Evolutionary conservation across 2,888 invertebrate species (phyloP).

Genomic region (Mythimna loreyi): DNA sequence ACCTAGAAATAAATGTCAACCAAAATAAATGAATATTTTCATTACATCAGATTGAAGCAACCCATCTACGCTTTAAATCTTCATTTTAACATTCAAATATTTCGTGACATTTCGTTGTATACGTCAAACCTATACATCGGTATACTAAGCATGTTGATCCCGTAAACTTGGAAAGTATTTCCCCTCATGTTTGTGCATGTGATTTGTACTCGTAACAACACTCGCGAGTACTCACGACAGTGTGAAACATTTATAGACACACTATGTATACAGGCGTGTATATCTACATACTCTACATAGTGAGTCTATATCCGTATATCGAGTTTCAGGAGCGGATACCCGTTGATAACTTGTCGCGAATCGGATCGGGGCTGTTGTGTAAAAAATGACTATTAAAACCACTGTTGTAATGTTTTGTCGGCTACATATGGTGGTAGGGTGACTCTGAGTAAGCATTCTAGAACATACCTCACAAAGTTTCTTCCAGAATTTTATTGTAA

Average conservation of each 20-base stretch:
- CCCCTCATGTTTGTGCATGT: constrained; percentile 55
- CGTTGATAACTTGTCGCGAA: constrained; percentile 55
- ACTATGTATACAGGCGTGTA: constrained; percentile 39
- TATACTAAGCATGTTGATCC: constrained; percentile 14
- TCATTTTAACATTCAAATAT: not conserved
- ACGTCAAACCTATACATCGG: constrained; percentile 16
- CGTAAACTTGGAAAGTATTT: constrained; percentile 50
- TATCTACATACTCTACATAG: too few relatives aligned
- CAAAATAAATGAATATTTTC: too few relatives aligned
- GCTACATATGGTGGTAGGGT: not conserved
- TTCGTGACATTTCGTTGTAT: constrained; percentile 22
- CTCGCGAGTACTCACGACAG: constrained; percentile 55
- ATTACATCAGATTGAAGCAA: not conserved
- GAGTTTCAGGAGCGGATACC: constrained; percentile 53
- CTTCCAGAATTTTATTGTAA: not conserved
- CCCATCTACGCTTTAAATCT: not conserved
- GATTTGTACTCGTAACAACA: constrained; percentile 53
- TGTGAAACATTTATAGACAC: constrained; percentile 59
- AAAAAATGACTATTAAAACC: constrained; percentile 33
- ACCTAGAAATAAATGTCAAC: not conserved
- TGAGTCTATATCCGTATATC: constrained; percentile 46
- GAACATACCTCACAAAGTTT: not conserved
- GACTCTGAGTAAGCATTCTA: constrained; percentile 27
- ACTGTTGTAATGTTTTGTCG: constrained; percentile 4
- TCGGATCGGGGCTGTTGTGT: constrained; percentile 36